phyloP scores from a whole-genome alignment of 2,113 vertebrate species.

The Mastomys coucha region DNA sequence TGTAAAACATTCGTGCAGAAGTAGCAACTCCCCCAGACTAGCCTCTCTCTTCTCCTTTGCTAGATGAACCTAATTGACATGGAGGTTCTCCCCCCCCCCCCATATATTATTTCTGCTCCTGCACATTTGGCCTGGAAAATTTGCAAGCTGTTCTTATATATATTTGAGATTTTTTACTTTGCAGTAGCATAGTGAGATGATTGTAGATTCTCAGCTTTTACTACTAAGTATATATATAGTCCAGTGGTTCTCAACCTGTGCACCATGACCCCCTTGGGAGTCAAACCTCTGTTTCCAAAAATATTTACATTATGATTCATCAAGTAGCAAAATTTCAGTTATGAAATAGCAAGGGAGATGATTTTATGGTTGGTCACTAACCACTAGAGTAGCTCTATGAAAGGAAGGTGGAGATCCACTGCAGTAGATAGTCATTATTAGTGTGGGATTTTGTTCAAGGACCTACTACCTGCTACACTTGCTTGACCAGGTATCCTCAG shows the following conservation, averaged over 20 bases:
- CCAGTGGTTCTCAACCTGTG: not conserved
- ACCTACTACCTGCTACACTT: not conserved
- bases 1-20: not conserved
- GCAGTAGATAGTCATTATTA: not conserved
- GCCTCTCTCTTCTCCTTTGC: not conserved
- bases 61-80: not conserved
- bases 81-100: not conserved
- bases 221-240: not conserved
- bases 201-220: conserved; percentile 9
- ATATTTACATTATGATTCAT: not conserved
- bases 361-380: not conserved
- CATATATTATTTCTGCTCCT: not conserved
- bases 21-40: too few species aligned
- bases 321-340: not conserved
- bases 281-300: not conserved
- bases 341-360: not conserved
- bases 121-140: conserved; percentile 2
- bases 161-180: not conserved
- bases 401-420: not conserved
- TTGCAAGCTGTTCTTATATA: not conserved
- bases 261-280: not conserved
- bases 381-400: not conserved
- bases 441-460: rapidly evolving
- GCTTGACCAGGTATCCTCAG: not conserved
- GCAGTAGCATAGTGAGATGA: not conserved